phyloP scores from a whole-genome alignment of 1,140 invertebrate genomes.

The Drusus annulatus region DNA sequence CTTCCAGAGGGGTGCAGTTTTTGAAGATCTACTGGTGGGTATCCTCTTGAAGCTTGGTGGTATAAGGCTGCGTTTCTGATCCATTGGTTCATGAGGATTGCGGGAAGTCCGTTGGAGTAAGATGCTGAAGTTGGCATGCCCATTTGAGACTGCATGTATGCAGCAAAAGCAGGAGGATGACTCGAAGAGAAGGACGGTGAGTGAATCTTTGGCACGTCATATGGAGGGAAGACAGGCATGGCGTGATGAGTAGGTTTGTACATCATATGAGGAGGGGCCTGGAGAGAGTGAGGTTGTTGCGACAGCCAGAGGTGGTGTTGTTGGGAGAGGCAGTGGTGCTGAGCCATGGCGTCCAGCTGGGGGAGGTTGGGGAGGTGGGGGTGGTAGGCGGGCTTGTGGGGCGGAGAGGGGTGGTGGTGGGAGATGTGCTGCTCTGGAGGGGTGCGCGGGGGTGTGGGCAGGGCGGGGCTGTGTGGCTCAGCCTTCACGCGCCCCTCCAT shows the following conservation, averaged over 20 bases:
- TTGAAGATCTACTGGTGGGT: conserved; percentile 67
- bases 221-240: conserved; percentile 59
- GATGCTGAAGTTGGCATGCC: conserved; percentile 64
- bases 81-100: conserved; percentile 80
- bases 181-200: conserved; percentile 55
- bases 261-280: conserved; percentile 45
- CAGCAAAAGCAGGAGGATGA: conserved; percentile 63
- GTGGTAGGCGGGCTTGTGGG: conserved; percentile 51
- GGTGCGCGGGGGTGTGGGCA: conserved; percentile 81
- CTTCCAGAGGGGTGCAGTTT: conserved; percentile 65
- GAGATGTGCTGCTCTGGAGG: conserved; percentile 72
- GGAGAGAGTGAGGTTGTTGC: conserved; percentile 53
- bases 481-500: conserved; percentile 73
- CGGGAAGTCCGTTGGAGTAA: conserved; percentile 70
- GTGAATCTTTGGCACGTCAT: conserved; percentile 61
- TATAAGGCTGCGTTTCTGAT: conserved; percentile 79
- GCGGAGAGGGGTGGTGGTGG: conserved; percentile 59
- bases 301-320: conserved; percentile 58
- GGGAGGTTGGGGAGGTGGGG: conserved; percentile 47
- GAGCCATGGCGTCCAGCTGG: conserved; percentile 47
- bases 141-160: conserved; percentile 68
- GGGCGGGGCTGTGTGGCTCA: conserved; percentile 76
- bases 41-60: conserved; percentile 70
- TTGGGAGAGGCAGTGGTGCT: conserved; percentile 55
- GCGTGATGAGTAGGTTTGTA: conserved; percentile 55